Evolutionary conservation across 2,797 vertebrate genomes (phyloP), one percentile per base, ranked within the genome.

Genomic region (Semotilus atromaculatus): DNA sequence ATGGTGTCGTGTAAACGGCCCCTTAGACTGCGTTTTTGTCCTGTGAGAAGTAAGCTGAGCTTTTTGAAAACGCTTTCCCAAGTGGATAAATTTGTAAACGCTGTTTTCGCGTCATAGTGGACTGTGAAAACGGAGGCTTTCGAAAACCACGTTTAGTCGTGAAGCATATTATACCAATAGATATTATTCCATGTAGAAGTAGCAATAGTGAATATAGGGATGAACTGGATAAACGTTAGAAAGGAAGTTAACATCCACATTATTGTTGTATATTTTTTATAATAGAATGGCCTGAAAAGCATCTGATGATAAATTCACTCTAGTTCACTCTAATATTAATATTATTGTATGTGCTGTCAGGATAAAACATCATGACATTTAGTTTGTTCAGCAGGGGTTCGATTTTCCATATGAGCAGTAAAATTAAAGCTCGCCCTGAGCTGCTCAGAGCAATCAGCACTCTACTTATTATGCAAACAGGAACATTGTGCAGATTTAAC

Each of bases 381-480:
- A 83, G 83, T 84, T 84, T 75, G 53, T 76, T 83, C 84, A 81
- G 87, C n/a, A 13, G 81, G 81, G 72, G 72, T 83, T 84, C 66
- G 75, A 88, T 86, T 84, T 84, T 80, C 87, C 80, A 48, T 73
- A 71, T 51, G 10, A 45, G 23, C 70, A 38, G 66, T 78, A 80
- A 82, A 84, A 71, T 73, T 26, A 68, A 58, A 74, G 53, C 71
- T 80, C 71, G 71, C 78, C 78, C 80, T 53, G 71, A 81, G 85
- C 82, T 9, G 71, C 23, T 51, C 51, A 55, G 45, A 83, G 82
- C 70, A 84, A 80, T 83, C 78, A 79, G 51, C 26, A 71, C 21
- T 76, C 73, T 80, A 55, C 86, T 88, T 84, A 82, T 36, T 76
- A 88, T 88, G 87, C 85, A 86, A 88, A 88, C 79, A 64, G 85